Base-by-base conservation (phyloP, 2,113 vertebrate species). In the Myotis yumanensis region DNA sequence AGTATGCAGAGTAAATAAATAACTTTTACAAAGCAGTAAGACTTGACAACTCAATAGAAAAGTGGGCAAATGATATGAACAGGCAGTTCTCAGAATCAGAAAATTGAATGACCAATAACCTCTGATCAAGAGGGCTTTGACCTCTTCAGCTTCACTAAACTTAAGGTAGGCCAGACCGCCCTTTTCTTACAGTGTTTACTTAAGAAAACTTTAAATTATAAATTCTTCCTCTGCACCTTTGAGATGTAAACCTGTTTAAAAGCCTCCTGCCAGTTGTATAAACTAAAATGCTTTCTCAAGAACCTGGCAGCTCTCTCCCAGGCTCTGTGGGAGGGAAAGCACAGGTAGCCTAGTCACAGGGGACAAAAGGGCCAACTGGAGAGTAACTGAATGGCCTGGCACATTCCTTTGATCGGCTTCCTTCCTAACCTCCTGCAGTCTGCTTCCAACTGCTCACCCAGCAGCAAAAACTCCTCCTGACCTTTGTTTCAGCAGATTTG, bases 131-230 rank as follows among this genome's bases (percentile, higher is more conserved):
- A 43, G 4, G 22, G 25, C 15, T 40, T 40, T 86, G 43, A 40
- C 10, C 30, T 22, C 12, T 7, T 89, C 4, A 71, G 12, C 14
- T 37, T 64, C n/a, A 68, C 7, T 66, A 59, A 66, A 54, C 9
- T 85, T 57, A 7, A 75, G 23, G 9, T 7, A 40, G 48, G 4
- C 6, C 32, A 15, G 6, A 28, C 7, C 1, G 52, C 22, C 2
- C 10, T 46, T 83, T 90, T 52, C 87, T 95, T 89, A 77, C 20
- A 54, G 22, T 10, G 75, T 52, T 94, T 71, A 76, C 35, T 82
- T 86, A 54, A 35, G 75, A 54, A 79, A 66, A 80, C 17, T 48
- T 64, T 18, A 37, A 17, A 48, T 20, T 40, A 25, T 30, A 89
- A 82, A 89, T 62, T 57, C 22, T 59, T 59, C 5, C 48, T 77